These are phyloP conservation scores for Apodemia mormo DNA, from an alignment of 2,888 invertebrate genomes.

Conservation along the genomic window DNA sequence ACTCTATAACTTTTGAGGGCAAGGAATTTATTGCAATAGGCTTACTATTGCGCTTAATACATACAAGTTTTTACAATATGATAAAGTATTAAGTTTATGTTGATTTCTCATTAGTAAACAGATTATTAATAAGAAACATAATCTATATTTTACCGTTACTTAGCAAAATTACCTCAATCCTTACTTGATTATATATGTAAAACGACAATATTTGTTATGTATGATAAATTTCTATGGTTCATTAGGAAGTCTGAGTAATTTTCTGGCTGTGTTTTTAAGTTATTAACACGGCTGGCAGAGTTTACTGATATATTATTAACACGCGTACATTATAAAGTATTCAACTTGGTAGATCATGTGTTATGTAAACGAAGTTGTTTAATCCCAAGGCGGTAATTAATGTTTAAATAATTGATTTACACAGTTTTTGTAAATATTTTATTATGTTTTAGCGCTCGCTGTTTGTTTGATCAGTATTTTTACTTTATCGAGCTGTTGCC, in stretches of 20 bases:
- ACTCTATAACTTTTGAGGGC: no score
- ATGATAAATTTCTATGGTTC: neutral
- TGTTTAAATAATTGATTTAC: conserved; percentile 15
- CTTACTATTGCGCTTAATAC: no score
- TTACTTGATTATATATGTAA: neutral
- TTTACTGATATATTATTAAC: neutral
- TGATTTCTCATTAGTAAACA: no score
- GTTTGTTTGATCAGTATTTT: neutral
- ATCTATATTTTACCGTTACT: neutral
- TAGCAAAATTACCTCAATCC: neutral
- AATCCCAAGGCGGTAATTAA: conserved; percentile 11
- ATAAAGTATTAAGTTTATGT: no score
- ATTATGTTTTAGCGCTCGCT: conserved; percentile 5
- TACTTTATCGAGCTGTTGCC: neutral
- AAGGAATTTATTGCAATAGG: no score
- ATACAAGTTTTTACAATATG: no score
- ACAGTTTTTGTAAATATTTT: conserved; percentile 2
- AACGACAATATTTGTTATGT: neutral
- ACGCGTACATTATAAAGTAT: conserved; percentile 1
- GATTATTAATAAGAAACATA: no score
- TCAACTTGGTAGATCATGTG: neutral
- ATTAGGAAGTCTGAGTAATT: neutral
- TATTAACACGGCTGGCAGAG: neutral
- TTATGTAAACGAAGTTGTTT: neutral
- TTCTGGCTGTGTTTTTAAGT: conserved; percentile 4